Percentiles rank a stretch among this genome's conserved stretches.
Evolutionary conservation across 2,797 vertebrate genomes (phyloP).

Genomic region (Crenuchus spilurus): DNA sequence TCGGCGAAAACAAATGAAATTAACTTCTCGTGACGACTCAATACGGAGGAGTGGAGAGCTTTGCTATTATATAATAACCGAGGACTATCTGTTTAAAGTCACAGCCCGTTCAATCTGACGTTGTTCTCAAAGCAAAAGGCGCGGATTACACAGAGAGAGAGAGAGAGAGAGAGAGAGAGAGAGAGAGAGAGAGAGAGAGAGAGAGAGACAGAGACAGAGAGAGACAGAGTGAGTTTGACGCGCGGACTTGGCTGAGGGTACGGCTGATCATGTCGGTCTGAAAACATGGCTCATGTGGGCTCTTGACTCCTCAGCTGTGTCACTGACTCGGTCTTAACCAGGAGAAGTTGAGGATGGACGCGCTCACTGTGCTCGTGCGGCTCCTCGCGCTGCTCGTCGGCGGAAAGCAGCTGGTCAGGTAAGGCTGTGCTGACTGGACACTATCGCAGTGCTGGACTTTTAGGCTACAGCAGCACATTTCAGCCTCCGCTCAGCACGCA

Average conservation of each 20-base stretch:
- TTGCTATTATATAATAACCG: slow-evolving; percentile 60
- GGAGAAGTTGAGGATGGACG: slow-evolving; percentile 76
- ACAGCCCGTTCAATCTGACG: slow-evolving; percentile 68
- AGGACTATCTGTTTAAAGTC: background rate
- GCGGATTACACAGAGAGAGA: slow-evolving; percentile 30
- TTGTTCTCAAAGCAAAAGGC: slow-evolving; percentile 59
- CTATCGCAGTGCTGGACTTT: too few species aligned
- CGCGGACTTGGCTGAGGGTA: slow-evolving; percentile 9
- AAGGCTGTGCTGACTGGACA: slow-evolving; percentile 63
- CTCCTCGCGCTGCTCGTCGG: slow-evolving; percentile 78
- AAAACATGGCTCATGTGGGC: slow-evolving; percentile 64
- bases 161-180: slow-evolving; percentile 51
- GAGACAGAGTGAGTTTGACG: slow-evolving; percentile 48
- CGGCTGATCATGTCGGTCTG: background rate
- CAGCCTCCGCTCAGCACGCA: too few species aligned
- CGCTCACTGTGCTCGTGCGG: slow-evolving; percentile 76
- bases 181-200: slow-evolving; percentile 42
- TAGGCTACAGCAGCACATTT: too few species aligned
- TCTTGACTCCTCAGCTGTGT: slow-evolving; percentile 5
- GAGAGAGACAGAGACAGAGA: slow-evolving; percentile 30
- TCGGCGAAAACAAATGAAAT: background rate
- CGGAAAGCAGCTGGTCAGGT: slow-evolving; percentile 85
- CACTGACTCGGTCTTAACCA: slow-evolving; percentile 14
- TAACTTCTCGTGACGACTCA: background rate
- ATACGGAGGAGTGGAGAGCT: background rate